Conservation (phyloP, 2,113 vertebrate species). For the Anguilla japonica region DNA sequence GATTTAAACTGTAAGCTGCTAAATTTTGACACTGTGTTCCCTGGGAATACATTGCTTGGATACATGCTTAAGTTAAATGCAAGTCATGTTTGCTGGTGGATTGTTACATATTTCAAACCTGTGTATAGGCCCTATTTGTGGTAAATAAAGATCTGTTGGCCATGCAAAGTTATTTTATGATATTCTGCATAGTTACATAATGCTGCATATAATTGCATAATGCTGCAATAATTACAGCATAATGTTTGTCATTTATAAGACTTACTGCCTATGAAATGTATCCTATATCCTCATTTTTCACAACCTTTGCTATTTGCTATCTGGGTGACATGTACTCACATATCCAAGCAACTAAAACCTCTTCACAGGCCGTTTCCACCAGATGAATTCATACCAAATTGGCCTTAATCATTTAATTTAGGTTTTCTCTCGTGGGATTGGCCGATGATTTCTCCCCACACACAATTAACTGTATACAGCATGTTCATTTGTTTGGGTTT, state of each 20-base stretch:
- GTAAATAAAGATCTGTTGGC: neutral
- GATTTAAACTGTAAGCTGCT: conserved; percentile 58
- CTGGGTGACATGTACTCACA: too few relatives aligned
- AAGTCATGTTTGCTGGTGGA: neutral
- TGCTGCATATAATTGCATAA: too few relatives aligned
- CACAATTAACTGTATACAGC: neutral
- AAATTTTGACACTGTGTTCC: conserved; percentile 69
- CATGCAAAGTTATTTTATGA: too few relatives aligned
- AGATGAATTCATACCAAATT: neutral
- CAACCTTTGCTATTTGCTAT: too few relatives aligned
- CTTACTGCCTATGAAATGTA: too few relatives aligned
- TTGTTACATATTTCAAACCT: neutral
- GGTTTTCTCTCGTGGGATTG: neutral
- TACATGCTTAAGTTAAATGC: neutral
- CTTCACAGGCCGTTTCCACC: neutral
- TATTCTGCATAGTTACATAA: too few relatives aligned
- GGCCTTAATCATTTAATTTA: neutral
- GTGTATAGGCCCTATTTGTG: neutral
- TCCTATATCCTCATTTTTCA: too few relatives aligned
- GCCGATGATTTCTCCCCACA: neutral
- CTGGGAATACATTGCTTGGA: neutral
- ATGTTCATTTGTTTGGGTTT: neutral
- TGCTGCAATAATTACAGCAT: too few relatives aligned
- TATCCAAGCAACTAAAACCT: too few relatives aligned
- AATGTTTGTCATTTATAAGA: too few relatives aligned